Evolutionary conservation across 2,888 invertebrate species (phyloP), one percentile per base, ranked within the genome.

Genomic region (Encarsia formosa): DNA sequence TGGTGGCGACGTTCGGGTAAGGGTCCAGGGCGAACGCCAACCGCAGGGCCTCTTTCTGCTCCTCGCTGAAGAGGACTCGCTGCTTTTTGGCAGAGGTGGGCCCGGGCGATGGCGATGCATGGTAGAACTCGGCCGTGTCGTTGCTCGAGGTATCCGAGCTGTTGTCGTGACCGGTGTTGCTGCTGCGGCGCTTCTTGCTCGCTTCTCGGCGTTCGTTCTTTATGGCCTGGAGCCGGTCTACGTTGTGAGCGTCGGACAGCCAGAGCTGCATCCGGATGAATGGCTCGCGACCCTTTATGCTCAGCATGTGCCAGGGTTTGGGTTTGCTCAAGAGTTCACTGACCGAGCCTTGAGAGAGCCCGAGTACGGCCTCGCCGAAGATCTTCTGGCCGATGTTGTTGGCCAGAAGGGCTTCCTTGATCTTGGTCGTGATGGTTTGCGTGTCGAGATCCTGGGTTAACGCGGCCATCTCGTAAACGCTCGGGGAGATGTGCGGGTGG

Each of bases 311-410:
- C 97, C 98, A 98, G 0, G 97, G 97, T 69, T 98, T 98, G 4
- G 98, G 98, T 74, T 97, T 97, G 56, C 96, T 95, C 6, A 99
- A 80, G 57, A 99, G 79, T 75, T 99, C 99, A 67, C 95, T 96
- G 11, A 97, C 97, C 2, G 97, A 94, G 11, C 94, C 97, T 76
- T 98, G 97, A 0, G 95, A 95, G 23, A 98, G 79, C 0, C 96
- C 97, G 13, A 99, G 79, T 4, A 99, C 96, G 1, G 94, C 95
- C 77, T 99, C 98, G 9, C 98, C 99, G 68, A 99, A 98, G 58
- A 94, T 92, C 80, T 97, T 97, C 76, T 98, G 98, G 3, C 97
- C 97, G 62, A 98, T 94, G 70, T 97, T 97, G 74, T 97, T 96
- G 32, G 96, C 95, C 46, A 97, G 79, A 9, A 98, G 79, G 0